phyloP scores from a whole-genome alignment of 2,888 invertebrate species.

The Thereva unica region DNA sequence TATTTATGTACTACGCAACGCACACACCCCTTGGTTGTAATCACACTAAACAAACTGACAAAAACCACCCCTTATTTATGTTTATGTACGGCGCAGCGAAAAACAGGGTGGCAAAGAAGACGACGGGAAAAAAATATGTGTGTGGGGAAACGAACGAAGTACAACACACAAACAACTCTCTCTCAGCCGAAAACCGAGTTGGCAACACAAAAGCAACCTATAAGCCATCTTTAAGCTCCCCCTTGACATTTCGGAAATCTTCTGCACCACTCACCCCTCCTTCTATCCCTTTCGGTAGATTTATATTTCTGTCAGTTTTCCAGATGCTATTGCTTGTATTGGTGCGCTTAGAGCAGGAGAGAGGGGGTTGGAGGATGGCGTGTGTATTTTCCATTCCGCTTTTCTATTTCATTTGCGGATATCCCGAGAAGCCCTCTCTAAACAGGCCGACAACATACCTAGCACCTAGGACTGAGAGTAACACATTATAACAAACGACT shows the following conservation, averaged over 20 bases:
- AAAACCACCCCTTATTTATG: slow-evolving; percentile 28
- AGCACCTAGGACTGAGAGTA: not conserved
- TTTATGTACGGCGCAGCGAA: slow-evolving; percentile 16
- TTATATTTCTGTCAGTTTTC: slow-evolving; percentile 31
- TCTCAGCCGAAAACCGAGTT: slow-evolving; percentile 26
- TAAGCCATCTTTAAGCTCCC: slow-evolving; percentile 37
- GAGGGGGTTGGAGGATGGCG: slow-evolving; percentile 9
- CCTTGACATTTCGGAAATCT: slow-evolving; percentile 39
- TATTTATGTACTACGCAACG: slow-evolving; percentile 41
- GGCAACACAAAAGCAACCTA: slow-evolving; percentile 37
- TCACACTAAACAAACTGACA: slow-evolving; percentile 18
- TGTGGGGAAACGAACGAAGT: slow-evolving; percentile 17
- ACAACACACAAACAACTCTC: slow-evolving; percentile 11
- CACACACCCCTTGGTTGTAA: slow-evolving; percentile 38
- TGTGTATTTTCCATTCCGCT: slow-evolving; percentile 23
- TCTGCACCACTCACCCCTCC: slow-evolving; percentile 18
- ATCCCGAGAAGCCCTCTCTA: slow-evolving; percentile 6
- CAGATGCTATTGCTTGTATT: slow-evolving; percentile 2
- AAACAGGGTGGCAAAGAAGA: too few species aligned
- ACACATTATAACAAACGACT: slow-evolving; percentile 16
- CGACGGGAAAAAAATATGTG: too few species aligned
- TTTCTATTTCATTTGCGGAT: slow-evolving; percentile 34
- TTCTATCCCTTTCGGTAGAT: slow-evolving; percentile 26
- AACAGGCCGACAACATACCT: slow-evolving; percentile 22
- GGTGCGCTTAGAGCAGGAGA: slow-evolving; percentile 1